phyloP scores from a whole-genome alignment of 2,888 invertebrate genomes.

The Noctua fimbriata region DNA sequence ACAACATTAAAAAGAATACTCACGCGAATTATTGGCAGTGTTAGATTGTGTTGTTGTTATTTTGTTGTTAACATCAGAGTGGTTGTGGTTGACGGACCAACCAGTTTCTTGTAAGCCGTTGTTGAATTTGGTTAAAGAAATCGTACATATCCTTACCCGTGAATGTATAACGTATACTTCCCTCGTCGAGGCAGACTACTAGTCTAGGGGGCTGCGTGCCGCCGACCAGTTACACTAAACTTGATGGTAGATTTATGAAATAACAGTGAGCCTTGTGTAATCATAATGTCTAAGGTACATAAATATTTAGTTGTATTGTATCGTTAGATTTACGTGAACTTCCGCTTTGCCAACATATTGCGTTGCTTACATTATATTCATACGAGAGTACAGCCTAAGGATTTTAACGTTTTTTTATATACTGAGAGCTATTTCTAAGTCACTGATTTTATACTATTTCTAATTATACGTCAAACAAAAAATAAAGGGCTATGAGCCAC shows the following conservation, averaged over 20 bases:
- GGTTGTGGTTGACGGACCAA: conserved; percentile 87
- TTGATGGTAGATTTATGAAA: conserved; percentile 80
- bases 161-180: conserved; percentile 82
- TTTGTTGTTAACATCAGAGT: conserved; percentile 78
- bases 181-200: conserved; percentile 78
- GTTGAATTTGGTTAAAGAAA: conserved; percentile 81
- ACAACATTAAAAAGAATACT: conserved; percentile 87
- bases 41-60: conserved; percentile 80
- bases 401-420: conserved; percentile 89
- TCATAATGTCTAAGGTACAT: conserved; percentile 89
- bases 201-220: conserved; percentile 76
- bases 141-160: conserved; percentile 89
- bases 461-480: conserved; percentile 79
- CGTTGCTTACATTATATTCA: conserved; percentile 90
- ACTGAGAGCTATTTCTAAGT: conserved; percentile 91
- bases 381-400: conserved; percentile 90
- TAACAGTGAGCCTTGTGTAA: conserved; percentile 88
- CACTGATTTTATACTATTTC: conserved; percentile 88
- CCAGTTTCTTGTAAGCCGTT: conserved; percentile 78
- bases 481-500: conserved; percentile 85
- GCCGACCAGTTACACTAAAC: conserved; percentile 74
- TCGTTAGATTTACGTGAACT: conserved; percentile 89
- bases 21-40: conserved; percentile 83
- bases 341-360: conserved; percentile 90
- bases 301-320: conserved; percentile 89